Base-by-base conservation (phyloP, 2,797 vertebrate species). In the Epinephelus malabaricus region DNA sequence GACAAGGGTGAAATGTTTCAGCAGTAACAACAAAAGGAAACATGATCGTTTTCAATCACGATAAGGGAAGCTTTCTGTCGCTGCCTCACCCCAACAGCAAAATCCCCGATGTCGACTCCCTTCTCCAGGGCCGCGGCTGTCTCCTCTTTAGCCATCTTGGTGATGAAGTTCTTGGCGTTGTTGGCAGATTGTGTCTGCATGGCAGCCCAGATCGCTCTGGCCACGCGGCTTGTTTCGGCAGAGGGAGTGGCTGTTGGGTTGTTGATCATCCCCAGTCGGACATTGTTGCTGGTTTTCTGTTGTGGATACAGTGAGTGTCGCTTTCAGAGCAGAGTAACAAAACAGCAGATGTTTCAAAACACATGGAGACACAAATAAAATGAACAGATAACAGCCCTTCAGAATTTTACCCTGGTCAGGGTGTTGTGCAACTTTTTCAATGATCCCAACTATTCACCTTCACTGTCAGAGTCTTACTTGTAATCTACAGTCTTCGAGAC, bases 81-180 rank as follows among this genome's bases (percentile, higher is more conserved):
- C 25, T 3, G 5, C 38, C 96, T 96, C 94, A 99, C 98, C 95
- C 98, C 98, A 0, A 99, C 98, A 9, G 98, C 96, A 61, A 99
- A 99, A 45, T 97, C 96, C 1, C 78, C 70, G 0, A 97, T 85
- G 67, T 97, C 93, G 0, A 85, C 85, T 59, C 98, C 98, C 2
- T 84, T 88, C 14, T 95, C 93, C 89, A 99, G 71, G 0, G 96
- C 96, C 0, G 92, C 84, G 0, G 96, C 97, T 0, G 94, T 97
- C 79, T 98, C 98, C 65, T 98, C 97, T 89, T 99, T 99, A 17
- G 96, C 92, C 95, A 99, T 92, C 92, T 99, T 99, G 86, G 97
- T 99, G 95, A 99, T 98, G 93, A 99, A 99, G 92, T 99, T 99
- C 94, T 99, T 99, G 86, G 98, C 98, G 19, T 97, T 97, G 86